Conservation (phyloP, 2,888 invertebrate genomes). For the Nymphalis polychloros region DNA sequence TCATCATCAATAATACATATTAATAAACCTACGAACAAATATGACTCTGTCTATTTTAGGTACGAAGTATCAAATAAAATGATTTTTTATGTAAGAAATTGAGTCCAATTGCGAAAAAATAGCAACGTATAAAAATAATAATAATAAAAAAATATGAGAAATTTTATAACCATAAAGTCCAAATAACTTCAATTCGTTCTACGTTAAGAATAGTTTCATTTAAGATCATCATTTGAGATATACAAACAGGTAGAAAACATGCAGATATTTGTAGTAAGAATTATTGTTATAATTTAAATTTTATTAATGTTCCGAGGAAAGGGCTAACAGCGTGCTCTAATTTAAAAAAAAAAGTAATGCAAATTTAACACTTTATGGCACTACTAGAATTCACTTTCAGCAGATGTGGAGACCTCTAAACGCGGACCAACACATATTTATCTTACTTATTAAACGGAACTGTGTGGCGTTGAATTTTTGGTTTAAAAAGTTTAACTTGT, state of each 20-base stretch:
- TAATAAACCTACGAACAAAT: too few relatives aligned
- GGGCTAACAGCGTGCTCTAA: constrained; percentile 11
- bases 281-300: constrained; percentile 23
- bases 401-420: constrained; percentile 21
- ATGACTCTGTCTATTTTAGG: too few relatives aligned
- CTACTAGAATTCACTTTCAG: constrained; percentile 24
- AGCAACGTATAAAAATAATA: too few relatives aligned
- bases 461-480: constrained; percentile 17
- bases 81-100: too few relatives aligned
- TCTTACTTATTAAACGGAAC: constrained; percentile 18
- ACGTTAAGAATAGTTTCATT: too few relatives aligned
- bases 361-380: constrained; percentile 23
- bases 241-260: constrained; percentile 7
- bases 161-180: too few relatives aligned
- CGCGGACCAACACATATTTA: constrained; percentile 21
- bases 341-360: constrained; percentile 34
- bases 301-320: constrained; percentile 17
- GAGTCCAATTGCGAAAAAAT: too few relatives aligned
- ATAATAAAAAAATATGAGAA: too few relatives aligned
- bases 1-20: too few relatives aligned
- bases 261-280: constrained; percentile 10
- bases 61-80: too few relatives aligned
- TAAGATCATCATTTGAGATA: not conserved
- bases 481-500: constrained; percentile 18
- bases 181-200: too few relatives aligned